Evolutionary conservation across 2,888 invertebrate species (phyloP).

Genomic region (Sylvicola fuscatus): DNA sequence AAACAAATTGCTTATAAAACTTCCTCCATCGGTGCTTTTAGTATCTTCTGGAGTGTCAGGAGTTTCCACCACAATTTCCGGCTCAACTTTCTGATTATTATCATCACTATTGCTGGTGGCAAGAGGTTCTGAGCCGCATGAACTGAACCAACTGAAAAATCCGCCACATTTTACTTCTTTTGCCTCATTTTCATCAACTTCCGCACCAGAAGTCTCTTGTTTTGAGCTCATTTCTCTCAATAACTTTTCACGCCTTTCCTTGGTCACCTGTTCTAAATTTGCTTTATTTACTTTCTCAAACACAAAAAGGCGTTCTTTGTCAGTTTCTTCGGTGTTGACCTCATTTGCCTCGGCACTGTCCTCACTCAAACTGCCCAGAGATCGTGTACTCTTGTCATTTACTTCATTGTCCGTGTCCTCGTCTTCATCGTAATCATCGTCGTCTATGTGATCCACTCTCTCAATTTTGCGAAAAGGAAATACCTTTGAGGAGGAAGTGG

Average conservation of each 20-base stretch:
- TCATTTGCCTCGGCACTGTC: too few species aligned
- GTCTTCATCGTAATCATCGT: constrained; percentile 3
- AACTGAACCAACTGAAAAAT: too few species aligned
- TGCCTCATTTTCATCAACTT: background rate
- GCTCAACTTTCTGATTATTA: too few species aligned
- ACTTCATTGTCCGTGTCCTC: constrained; percentile 3
- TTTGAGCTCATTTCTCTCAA: background rate
- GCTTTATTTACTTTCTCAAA: constrained; percentile 2
- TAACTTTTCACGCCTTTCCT: background rate
- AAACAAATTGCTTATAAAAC: constrained; percentile 1
- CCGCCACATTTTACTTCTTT: constrained; percentile 10
- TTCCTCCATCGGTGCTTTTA: too few species aligned
- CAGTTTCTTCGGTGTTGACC: too few species aligned
- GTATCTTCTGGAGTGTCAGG: too few species aligned
- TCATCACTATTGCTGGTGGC: too few species aligned
- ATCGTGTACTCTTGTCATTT: background rate
- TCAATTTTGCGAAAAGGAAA: constrained; percentile 10
- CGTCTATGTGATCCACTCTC: constrained; percentile 10
- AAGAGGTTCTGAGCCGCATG: too few species aligned
- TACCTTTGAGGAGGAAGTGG: too few species aligned
- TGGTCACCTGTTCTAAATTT: background rate
- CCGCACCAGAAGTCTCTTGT: constrained; percentile 1
- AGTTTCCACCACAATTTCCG: too few species aligned
- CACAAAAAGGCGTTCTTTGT: background rate
- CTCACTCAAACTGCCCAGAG: too few species aligned